Conservation (phyloP, 2,797 vertebrate genomes). For the Myotis planiceps region DNA sequence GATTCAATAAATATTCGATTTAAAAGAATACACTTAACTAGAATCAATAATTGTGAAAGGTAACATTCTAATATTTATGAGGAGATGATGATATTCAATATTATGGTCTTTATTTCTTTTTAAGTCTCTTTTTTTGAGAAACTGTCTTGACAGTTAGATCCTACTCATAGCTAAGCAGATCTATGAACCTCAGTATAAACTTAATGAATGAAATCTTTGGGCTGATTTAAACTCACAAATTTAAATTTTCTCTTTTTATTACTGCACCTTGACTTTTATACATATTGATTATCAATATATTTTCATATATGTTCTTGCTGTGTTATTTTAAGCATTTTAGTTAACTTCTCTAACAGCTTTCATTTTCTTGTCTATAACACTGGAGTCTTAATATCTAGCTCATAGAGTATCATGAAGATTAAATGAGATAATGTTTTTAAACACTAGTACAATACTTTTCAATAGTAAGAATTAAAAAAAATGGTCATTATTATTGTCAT, state of each 20-base stretch:
- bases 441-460: background rate
- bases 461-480: background rate
- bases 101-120: background rate
- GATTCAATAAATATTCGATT: background rate
- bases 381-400: background rate
- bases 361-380: background rate
- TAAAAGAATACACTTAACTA: background rate
- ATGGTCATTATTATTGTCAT: background rate
- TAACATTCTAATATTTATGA: background rate
- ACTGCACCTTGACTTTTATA: background rate
- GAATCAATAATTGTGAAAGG: background rate
- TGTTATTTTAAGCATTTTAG: background rate
- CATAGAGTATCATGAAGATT: background rate
- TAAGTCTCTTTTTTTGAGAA: background rate
- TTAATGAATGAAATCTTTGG: background rate
- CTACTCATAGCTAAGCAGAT: background rate
- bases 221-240: background rate
- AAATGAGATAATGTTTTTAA: background rate
- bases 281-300: background rate
- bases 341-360: background rate
- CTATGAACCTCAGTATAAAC: background rate
- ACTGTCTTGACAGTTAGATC: background rate
- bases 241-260: background rate
- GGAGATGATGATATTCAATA: background rate
- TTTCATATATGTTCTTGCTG: background rate